Conservation (phyloP, 2,888 invertebrate genomes). For the Spatulosminthurus flaviceps region DNA sequence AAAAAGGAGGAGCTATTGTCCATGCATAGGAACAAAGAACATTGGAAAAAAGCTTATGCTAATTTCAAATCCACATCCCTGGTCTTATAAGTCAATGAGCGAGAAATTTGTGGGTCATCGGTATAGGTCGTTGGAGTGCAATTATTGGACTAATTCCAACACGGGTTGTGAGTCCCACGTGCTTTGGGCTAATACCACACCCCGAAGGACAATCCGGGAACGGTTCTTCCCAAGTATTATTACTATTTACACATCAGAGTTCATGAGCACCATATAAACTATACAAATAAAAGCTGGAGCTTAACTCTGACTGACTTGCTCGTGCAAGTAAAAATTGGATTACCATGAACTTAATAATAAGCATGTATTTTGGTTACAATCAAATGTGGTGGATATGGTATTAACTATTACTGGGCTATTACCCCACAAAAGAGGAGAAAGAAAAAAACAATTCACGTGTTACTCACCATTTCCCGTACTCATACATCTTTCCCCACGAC, state of each 20-base stretch:
- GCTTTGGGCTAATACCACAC: not conserved
- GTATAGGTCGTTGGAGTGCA: not conserved
- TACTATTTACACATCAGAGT: not conserved
- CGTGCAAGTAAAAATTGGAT: constrained; percentile 32
- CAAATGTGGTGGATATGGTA: constrained; percentile 25
- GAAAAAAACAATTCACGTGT: not conserved
- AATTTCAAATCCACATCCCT: not conserved
- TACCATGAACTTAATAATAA: constrained; percentile 22
- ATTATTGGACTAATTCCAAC: not conserved
- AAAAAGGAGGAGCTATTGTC: no score
- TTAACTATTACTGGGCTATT: not conserved
- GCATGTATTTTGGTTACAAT: constrained; percentile 1
- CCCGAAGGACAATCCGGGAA: no score
- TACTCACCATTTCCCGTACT: not conserved
- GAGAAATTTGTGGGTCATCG: constrained; percentile 11
- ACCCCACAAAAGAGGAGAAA: not conserved
- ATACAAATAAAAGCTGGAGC: not conserved
- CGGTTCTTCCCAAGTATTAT: no score
- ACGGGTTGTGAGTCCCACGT: not conserved
- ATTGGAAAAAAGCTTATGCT: not conserved
- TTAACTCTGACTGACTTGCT: not conserved
- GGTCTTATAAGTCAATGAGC: not conserved
- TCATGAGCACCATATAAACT: not conserved
- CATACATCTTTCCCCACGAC: not conserved
- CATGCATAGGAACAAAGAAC: no score